A percentile compares a stretch with the other conserved stretches of the same genome.
Evolutionary conservation across 2,113 vertebrate species (phyloP).

Genomic region (human): DNA sequence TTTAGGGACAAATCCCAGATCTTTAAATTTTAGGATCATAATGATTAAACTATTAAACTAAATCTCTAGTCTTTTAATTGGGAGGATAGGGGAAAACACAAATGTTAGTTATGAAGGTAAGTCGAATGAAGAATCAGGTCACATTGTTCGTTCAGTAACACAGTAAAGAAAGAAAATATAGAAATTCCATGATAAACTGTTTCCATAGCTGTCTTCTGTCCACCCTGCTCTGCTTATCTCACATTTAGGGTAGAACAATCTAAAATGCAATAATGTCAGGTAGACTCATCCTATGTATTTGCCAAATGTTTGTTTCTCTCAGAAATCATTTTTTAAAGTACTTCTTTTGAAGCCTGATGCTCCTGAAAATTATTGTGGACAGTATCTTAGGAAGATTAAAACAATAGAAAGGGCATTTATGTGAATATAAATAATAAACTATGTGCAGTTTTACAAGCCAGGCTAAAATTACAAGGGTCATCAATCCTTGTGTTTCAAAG

Average conservation of each 20-base stretch:
- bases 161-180: not conserved
- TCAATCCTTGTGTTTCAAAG: conserved; percentile 73
- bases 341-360: conserved; percentile 24
- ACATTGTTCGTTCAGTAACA: not conserved
- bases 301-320: conserved; percentile 37
- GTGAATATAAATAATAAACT: conserved; percentile 70
- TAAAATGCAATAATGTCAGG: not conserved
- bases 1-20: not conserved
- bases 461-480: conserved; percentile 70
- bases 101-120: not conserved
- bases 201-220: not conserved
- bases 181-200: not conserved
- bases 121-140: not conserved
- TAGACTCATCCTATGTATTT: not conserved
- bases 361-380: conserved; percentile 49
- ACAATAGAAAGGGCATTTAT: conserved; percentile 65
- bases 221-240: not conserved
- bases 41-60: not conserved
- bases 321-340: conserved; percentile 38
- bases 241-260: not conserved
- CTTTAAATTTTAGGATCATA: not conserved
- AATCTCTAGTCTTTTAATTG: not conserved
- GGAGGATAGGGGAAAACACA: not conserved
- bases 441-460: conserved; percentile 65
- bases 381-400: conserved; percentile 62